Evolutionary conservation across 2,797 vertebrate species (phyloP), one percentile per base, ranked within the genome.

Genomic region (Menidia menidia): DNA sequence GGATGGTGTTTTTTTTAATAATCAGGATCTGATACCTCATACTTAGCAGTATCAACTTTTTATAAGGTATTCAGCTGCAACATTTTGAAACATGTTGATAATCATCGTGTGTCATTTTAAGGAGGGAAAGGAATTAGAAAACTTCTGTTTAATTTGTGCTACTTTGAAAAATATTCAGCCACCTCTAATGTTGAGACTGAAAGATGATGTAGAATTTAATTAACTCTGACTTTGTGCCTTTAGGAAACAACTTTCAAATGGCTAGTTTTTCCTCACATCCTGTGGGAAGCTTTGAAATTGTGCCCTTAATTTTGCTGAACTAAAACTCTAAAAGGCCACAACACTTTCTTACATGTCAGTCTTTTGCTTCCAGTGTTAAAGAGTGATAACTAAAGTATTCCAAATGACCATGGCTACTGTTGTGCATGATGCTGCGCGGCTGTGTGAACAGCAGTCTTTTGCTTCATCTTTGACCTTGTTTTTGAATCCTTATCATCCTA

Each of bases 201-300:
- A 80, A 86, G 73, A 80, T 81, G 64, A 87, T 86, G 71, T 81
- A 15, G 71, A 75, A 81, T 87, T 68, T 87, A 88, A 91, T 89
- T 86, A 90, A 85, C 72, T 84, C 50, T 13, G 63, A 66, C 60
- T 86, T 77, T 64, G 86, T 80, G 80, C 75, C 77, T 77, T 78
- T 72, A 57, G 76, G 52, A 62, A 76, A 74, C 45, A 77, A 71
- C 61, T 71, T 53, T 73, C 64, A 81, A 81, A 81, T 64, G 78
- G 39, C 43, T 78, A 72, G 71, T 71, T 77, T 65, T 64, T 86
- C 25, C 68, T 82, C 35, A 16, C 68, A 53, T 71, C 83, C 87
- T 75, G 43, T 41, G 73, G 80, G 78, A 80, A 73, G 63, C 73
- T 78, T 82, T 76, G 72, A 55, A 82, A 68, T 64, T 59, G 43